Conservation (phyloP, 2,888 invertebrate species). For the Digitonthophagus gazella region DNA sequence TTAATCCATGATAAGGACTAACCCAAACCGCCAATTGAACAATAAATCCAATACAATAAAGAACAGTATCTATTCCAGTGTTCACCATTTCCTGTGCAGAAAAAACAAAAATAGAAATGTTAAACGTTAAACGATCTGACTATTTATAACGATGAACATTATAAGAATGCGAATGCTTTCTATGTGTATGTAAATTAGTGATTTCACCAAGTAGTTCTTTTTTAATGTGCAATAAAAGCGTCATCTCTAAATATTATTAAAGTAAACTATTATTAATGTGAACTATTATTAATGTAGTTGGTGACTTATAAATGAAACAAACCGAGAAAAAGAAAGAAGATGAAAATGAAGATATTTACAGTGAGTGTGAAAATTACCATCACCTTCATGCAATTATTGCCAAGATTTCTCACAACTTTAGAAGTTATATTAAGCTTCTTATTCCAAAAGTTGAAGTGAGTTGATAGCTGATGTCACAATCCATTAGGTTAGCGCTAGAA, state of each 20-base stretch:
- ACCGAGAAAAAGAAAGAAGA: no score
- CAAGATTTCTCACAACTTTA: background rate
- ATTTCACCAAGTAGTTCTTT: no score
- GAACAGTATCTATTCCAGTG: conserved; percentile 64
- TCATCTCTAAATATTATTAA: no score
- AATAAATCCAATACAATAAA: conserved; percentile 79
- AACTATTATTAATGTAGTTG: background rate
- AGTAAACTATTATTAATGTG: background rate
- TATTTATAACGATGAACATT: background rate
- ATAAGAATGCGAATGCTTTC: background rate
- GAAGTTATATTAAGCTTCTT: background rate
- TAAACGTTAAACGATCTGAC: background rate
- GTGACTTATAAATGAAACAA: no score
- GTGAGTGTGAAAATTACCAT: no score
- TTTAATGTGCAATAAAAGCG: no score
- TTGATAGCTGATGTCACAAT: background rate
- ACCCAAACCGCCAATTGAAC: conserved; percentile 69
- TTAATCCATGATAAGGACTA: conserved; percentile 42
- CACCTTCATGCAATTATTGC: background rate
- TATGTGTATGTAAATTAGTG: no score
- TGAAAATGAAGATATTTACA: no score
- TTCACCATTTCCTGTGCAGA: conserved; percentile 76
- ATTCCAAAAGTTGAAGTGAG: background rate
- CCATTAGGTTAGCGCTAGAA: background rate
- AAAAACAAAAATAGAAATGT: conserved; percentile 17